Base-by-base conservation (phyloP, 2,797 vertebrate genomes). In the Podarcis siculus region DNA sequence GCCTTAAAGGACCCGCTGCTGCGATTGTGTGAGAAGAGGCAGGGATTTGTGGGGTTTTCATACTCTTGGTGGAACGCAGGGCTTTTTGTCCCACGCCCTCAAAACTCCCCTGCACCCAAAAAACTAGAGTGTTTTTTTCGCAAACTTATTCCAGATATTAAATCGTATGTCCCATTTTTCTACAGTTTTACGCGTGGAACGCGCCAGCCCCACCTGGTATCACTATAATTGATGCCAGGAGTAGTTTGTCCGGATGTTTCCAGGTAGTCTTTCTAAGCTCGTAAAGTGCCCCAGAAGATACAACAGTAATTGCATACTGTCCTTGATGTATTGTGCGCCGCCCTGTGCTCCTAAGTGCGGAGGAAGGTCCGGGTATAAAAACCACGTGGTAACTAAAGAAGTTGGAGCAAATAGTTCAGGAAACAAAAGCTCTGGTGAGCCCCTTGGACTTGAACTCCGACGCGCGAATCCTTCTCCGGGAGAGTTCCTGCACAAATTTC, bases 161-260 rank as follows among this genome's bases (percentile, higher is more conserved):
- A 42, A 27, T 17, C 37, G 12, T 21, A 15, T 13, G 55, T 42
- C 55, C 27, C 58, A 15, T 55, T 19, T 39, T 37, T 19, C 58
- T 19, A 61, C 4, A 19, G 6, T 1, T 12, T 7, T 4, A 32
- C 55, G 30, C 80, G 86, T 82, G 78, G 80, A 82, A 76, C 42
- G 35, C 73, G 78, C 55, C 89, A 82, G 78, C 87, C 92, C 88
- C 88, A 94, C 91, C 91, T 92, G 91, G 87, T 87, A 88, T 90
- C 92, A 90, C 37, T 6, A 88, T 86, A 90, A 87, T 83, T 69
- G 87, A 88, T 90, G 77, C 73, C 83, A 83, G 78, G 39, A 76
- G 64, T 39, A 19, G 58, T n/a, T n/a, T n/a, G 42, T 55, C 49
- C 23, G 42, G 37, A 3, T 17, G 61, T 27, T 30, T 87, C 82